Percentiles rank a stretch among this genome's conserved stretches.
phyloP scores from a whole-genome alignment of 2,113 vertebrate genomes.

The Fregata magnificens region DNA sequence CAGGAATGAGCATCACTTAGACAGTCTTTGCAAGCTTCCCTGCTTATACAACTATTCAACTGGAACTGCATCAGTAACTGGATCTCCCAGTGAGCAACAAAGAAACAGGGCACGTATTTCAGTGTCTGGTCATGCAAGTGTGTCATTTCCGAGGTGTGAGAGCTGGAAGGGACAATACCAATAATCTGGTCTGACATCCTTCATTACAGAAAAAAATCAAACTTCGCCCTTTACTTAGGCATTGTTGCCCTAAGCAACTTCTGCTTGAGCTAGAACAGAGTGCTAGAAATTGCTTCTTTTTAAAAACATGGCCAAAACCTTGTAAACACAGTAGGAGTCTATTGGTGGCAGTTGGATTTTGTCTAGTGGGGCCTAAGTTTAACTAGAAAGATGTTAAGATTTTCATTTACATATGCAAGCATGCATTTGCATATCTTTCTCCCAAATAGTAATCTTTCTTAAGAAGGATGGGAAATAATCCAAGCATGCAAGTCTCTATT shows the following conservation, averaged over 20 bases:
- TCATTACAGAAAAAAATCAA: background rate
- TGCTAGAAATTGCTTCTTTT: background rate
- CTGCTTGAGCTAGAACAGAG: background rate
- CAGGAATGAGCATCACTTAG: background rate
- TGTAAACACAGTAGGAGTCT: background rate
- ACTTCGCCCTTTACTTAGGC: background rate
- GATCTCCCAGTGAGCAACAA: background rate
- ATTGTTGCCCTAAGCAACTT: background rate
- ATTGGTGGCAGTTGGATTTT: background rate
- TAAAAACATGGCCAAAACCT: background rate
- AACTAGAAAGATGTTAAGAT: background rate
- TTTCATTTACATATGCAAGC: background rate
- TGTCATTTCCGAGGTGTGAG: background rate
- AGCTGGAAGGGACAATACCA: background rate
- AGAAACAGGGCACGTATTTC: background rate
- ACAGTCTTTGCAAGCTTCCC: background rate
- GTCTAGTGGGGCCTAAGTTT: background rate
- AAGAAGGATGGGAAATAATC: background rate
- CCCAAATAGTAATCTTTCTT: background rate
- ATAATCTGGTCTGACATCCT: constrained; percentile 3
- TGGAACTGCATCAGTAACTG: background rate
- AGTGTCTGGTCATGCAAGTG: background rate
- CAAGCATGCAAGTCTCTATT: background rate
- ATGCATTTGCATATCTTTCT: background rate
- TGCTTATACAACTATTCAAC: background rate